Conservation (phyloP, 2,113 vertebrate genomes). For the Paracanthobrama guichenoti region DNA sequence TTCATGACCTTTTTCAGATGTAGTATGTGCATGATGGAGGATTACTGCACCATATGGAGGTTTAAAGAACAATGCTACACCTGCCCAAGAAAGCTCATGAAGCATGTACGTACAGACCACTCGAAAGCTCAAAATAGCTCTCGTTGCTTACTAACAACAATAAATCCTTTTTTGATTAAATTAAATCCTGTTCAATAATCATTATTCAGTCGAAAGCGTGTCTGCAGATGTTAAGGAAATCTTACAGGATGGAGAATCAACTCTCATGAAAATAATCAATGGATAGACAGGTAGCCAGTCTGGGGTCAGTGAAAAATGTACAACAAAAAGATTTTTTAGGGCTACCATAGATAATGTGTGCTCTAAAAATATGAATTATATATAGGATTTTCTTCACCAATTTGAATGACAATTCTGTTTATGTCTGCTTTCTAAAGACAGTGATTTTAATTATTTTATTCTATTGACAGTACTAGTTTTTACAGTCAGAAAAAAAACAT, state of each 20-base stretch:
- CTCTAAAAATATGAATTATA: background rate
- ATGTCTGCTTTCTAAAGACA: background rate
- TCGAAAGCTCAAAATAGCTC: constrained; percentile 34
- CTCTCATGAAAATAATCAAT: background rate
- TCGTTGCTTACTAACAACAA: constrained; percentile 12
- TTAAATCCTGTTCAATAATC: background rate
- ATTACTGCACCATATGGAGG: constrained; percentile 78
- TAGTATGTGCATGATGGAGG: constrained; percentile 72
- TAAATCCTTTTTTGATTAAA: background rate
- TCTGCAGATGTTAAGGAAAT: background rate
- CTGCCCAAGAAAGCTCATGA: constrained; percentile 63
- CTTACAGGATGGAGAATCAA: background rate
- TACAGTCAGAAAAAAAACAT: background rate
- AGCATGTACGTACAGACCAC: constrained; percentile 24
- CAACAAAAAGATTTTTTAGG: background rate
- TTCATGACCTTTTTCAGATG: constrained; percentile 74
- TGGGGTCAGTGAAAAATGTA: background rate
- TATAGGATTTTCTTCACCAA: background rate
- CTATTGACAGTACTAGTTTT: too few relatives aligned
- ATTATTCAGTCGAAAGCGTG: background rate
- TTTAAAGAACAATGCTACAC: constrained; percentile 76
- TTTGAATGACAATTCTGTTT: background rate
- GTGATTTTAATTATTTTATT: background rate
- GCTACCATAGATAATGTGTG: background rate
- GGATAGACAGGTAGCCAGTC: background rate